Evolutionary conservation across 2,797 vertebrate genomes (phyloP), one percentile per base, ranked within the genome.

Genomic region (Parauchenoglanis punctatus): DNA sequence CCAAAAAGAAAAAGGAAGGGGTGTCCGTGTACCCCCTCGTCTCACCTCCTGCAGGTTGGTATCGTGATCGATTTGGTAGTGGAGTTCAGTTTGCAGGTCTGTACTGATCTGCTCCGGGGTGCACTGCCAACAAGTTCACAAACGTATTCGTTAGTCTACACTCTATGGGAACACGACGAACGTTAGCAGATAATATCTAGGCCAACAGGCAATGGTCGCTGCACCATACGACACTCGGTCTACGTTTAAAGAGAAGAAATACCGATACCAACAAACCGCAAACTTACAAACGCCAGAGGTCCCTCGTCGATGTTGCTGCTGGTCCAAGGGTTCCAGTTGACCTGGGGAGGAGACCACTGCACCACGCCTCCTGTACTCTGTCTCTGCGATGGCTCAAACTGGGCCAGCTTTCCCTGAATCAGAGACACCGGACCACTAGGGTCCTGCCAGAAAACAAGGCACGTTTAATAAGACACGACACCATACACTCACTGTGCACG

Each of bases 311-410:
- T 99, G 94, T 99, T 99, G 94, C 97, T 97, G 94, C 97, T 97
- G 56, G 97, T 99, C 98, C 98, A 99, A 31, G 98, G 98, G 94
- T 99, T 99, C 98, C 98, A 99, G 94, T 99, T 99, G 92, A 97
- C 96, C 85, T 99, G 98, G 0, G 98, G 98, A 0, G 98, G 98
- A 2, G 98, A 99, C 98, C 98, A 99, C 0, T 98, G 98, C 70
- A 99, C 97, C 61, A 98, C 98, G 0, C 97, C 98, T 0, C 91
- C 91, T 0, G 90, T 93, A 54, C 86, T 97, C 88, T 98, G 98
- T n/a, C 93, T 95, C 92, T 98, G 97, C 0, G 97, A 97, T 0
- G 98, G 98, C 90, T 99, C 98, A 23, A 99, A 99, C 1, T 96
- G 92, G 7, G 97, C 97, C 93, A 99, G 85, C 94, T 99, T 99